These are phyloP conservation scores for Blastobasis lacticolella DNA, from an alignment of 2,888 invertebrate species.

Conservation along the genomic window DNA sequence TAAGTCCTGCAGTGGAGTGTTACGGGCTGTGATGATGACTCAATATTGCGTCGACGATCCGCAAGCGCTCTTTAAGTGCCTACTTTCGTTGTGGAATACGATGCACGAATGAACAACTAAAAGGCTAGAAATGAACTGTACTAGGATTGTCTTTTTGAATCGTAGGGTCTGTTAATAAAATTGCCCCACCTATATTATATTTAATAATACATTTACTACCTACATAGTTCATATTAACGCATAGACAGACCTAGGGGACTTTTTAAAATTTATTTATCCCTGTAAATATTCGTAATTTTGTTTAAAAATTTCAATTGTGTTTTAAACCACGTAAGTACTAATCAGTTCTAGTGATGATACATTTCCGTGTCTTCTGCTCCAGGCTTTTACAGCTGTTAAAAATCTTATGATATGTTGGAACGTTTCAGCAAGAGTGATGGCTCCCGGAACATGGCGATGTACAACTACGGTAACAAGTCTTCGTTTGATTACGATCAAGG, in stretches of 20 bases:
- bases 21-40: not conserved
- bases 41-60: not conserved
- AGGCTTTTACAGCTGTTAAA: not conserved
- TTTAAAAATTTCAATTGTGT: too few species aligned
- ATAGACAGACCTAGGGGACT: not conserved
- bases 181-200: not conserved
- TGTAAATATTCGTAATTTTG: not conserved
- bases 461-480: constrained; percentile 60
- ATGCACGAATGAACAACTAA: too few species aligned
- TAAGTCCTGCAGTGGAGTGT: too few species aligned
- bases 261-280: not conserved
- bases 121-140: not conserved
- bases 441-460: constrained; percentile 42
- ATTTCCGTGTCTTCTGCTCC: too few species aligned
- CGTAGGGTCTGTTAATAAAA: not conserved
- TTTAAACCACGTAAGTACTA: too few species aligned
- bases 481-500: constrained; percentile 58
- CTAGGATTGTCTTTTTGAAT: not conserved
- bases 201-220: too few species aligned
- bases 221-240: too few species aligned
- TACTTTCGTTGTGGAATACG: not conserved
- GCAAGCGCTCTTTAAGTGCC: too few species aligned
- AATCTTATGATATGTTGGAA: not conserved
- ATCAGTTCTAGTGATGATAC: too few species aligned
- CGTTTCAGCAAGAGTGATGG: constrained; percentile 29